Evolutionary conservation across 2,113 vertebrate species (phyloP).

Genomic region (Donacobius atricapilla): DNA sequence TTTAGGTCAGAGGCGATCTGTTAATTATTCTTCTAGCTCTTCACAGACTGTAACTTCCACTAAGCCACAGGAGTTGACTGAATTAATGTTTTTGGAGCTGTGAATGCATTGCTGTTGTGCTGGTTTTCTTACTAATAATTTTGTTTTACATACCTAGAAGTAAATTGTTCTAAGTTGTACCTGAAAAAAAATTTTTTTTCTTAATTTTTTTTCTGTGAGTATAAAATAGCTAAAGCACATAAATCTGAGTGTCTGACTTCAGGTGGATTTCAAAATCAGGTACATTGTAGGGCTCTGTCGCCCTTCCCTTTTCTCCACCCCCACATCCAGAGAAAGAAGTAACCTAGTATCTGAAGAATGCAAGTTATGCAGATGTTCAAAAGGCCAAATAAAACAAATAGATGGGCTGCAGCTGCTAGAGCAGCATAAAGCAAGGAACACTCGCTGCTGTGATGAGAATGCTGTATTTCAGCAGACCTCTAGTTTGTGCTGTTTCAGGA

Average conservation of each 20-base stretch:
- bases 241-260: neutral
- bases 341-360: slow-evolving; percentile 66
- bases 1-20: neutral
- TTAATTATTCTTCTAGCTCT: slow-evolving; percentile 16
- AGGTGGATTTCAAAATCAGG: slow-evolving; percentile 15
- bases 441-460: neutral
- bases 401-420: slow-evolving; percentile 55
- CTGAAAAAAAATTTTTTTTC: neutral
- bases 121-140: neutral
- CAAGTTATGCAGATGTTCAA: slow-evolving; percentile 68
- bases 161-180: neutral
- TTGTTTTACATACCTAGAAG: neutral
- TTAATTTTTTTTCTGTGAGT: neutral
- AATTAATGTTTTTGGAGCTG: neutral
- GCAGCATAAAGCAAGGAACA: slow-evolving; percentile 10
- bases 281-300: neutral
- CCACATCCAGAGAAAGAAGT: slow-evolving; percentile 41
- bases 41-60: neutral
- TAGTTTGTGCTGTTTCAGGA: neutral
- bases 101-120: neutral
- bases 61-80: neutral
- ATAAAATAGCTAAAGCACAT: neutral
- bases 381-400: slow-evolving; percentile 69
- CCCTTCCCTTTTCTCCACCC: slow-evolving; percentile 5
- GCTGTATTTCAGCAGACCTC: neutral